A percentile compares a stretch with the other conserved stretches of the same genome.
Evolutionary conservation across 1,140 invertebrate species (phyloP).

Genomic region (Globodera rostochiensis): DNA sequence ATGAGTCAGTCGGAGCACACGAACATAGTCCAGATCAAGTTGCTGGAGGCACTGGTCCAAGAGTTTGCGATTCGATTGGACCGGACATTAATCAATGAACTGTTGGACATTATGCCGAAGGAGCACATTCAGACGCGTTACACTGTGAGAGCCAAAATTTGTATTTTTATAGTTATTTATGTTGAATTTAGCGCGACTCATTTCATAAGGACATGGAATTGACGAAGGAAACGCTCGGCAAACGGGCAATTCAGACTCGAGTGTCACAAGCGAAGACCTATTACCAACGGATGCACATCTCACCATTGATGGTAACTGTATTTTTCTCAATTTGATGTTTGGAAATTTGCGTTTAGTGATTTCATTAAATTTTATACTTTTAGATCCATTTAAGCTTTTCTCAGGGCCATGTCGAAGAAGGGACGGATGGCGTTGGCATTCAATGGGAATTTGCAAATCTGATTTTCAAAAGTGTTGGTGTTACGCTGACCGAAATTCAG

Average conservation of each 20-base stretch:
- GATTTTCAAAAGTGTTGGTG: slow-evolving; percentile 87
- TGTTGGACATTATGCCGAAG: slow-evolving; percentile 17
- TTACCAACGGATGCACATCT: slow-evolving; percentile 92
- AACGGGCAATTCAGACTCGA: slow-evolving; percentile 56
- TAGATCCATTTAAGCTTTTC: slow-evolving; percentile 82
- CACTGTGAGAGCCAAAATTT: not conserved
- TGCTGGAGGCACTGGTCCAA: slow-evolving; percentile 73
- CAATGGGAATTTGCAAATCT: slow-evolving; percentile 66
- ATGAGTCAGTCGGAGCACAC: slow-evolving; percentile 81
- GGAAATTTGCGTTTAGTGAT: not conserved
- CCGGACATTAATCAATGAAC: slow-evolving; percentile 81
- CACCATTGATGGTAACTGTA: slow-evolving; percentile 82
- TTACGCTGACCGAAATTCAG: slow-evolving; percentile 80
- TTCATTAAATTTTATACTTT: slow-evolving; percentile 41
- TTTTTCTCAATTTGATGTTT: slow-evolving; percentile 39
- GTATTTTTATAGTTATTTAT: too few relatives aligned
- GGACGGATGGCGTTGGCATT: slow-evolving; percentile 59
- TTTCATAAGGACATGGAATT: slow-evolving; percentile 66
- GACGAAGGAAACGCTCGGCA: slow-evolving; percentile 56
- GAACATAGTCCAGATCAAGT: slow-evolving; percentile 84
- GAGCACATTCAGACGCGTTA: slow-evolving; percentile 13
- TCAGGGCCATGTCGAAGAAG: slow-evolving; percentile 71
- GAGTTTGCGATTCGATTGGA: slow-evolving; percentile 96
- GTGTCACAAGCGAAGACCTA: slow-evolving; percentile 82
- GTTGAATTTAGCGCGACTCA: slow-evolving; percentile 59